phyloP scores from a whole-genome alignment of 2,113 vertebrate genomes.

The Alethe castanea region DNA sequence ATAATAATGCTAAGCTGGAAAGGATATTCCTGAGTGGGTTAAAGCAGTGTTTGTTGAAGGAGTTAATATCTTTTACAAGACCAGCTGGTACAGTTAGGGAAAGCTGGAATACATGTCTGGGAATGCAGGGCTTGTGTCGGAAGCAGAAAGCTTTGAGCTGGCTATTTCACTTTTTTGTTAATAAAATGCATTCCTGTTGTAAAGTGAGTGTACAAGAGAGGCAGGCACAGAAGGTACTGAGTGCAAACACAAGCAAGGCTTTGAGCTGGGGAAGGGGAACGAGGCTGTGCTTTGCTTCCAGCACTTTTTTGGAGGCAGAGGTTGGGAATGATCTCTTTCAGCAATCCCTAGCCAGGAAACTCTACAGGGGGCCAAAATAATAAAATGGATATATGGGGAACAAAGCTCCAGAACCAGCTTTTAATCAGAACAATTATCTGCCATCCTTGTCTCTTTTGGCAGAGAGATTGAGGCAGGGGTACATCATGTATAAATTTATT shows the following conservation, averaged over 20 bases:
- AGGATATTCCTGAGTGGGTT: not conserved
- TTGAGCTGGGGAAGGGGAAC: not conserved
- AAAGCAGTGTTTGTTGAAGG: not conserved
- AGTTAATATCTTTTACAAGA: not conserved
- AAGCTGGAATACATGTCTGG: not conserved
- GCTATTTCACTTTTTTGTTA: not conserved
- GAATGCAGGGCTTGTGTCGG: not conserved
- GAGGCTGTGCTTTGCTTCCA: not conserved
- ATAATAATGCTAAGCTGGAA: not conserved
- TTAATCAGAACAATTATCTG: not conserved
- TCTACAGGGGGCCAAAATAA: not conserved
- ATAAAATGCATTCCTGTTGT: not conserved
- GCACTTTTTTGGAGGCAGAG: not conserved
- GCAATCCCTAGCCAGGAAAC: not conserved
- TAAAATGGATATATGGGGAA: not conserved
- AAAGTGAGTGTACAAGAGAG: not conserved
- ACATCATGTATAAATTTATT: not conserved
- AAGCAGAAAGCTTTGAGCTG: not conserved
- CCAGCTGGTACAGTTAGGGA: not conserved
- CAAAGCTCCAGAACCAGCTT: not conserved
- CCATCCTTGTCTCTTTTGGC: not conserved
- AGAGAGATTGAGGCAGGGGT: not conserved
- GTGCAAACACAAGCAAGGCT: not conserved
- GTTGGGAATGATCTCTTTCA: not conserved
- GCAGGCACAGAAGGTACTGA: not conserved